These are phyloP conservation scores for Dissostichus mawsoni DNA, from an alignment of 2,113 vertebrate species.

Conservation along the genomic window DNA sequence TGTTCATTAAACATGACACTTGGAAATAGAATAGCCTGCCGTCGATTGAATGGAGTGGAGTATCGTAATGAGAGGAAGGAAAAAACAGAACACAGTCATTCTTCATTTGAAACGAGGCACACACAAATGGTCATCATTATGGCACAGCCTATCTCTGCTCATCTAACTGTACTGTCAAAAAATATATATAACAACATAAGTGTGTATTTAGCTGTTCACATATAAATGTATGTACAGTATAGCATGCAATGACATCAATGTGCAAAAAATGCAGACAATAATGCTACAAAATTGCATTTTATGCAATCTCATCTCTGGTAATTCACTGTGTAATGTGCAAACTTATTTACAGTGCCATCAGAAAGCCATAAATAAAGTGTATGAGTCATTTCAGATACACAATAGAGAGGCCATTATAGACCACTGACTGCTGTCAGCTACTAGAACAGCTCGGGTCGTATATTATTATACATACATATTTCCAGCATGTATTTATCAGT, in stretches of 20 bases:
- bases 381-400: slow-evolving; percentile 69
- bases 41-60: slow-evolving; percentile 54
- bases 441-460: slow-evolving; percentile 39
- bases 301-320: slow-evolving; percentile 42
- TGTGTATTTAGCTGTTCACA: slow-evolving; percentile 8
- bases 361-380: slow-evolving; percentile 73
- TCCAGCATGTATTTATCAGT: slow-evolving; percentile 44
- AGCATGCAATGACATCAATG: background rate
- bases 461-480: slow-evolving; percentile 66
- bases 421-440: slow-evolving; percentile 60
- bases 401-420: slow-evolving; percentile 62
- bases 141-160: slow-evolving; percentile 31
- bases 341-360: slow-evolving; percentile 65
- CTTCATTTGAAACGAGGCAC: slow-evolving; percentile 57
- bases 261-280: slow-evolving; percentile 36
- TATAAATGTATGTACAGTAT: background rate
- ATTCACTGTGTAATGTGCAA: slow-evolving; percentile 55
- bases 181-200: slow-evolving; percentile 28
- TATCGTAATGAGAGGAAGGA: slow-evolving; percentile 59
- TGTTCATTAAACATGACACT: slow-evolving; percentile 73
- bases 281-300: slow-evolving; percentile 36
- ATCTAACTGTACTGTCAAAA: slow-evolving; percentile 34
- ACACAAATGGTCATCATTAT: slow-evolving; percentile 54
- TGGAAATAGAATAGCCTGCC: slow-evolving; percentile 64
- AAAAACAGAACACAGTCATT: slow-evolving; percentile 42